Base-by-base conservation (phyloP, 53 echinoderm and acorn worm species). In the Arbacia lixula region DNA sequence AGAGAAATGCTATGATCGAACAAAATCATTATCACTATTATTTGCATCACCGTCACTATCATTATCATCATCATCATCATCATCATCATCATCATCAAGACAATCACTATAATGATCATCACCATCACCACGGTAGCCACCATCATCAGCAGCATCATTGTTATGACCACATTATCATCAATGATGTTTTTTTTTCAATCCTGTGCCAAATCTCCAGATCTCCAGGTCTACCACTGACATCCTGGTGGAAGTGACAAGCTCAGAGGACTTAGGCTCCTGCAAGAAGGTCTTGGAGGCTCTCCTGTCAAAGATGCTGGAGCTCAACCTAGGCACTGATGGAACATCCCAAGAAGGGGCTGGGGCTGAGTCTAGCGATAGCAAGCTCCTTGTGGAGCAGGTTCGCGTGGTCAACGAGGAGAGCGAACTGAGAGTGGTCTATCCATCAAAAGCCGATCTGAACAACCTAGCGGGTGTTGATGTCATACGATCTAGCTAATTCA, bases 181-280 rank as follows among this genome's bases (percentile, higher is more conserved):
- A 46, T 46, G 46, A 10, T 10, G 46, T 46, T 46, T 46, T 14
- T 46, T 46, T 46, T 46, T 67, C 12, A 49, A 24, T 84, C 11
- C 42, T 17, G n/a, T 39, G 17, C 25, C 37, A 41, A 25, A 2
- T 2, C 30, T 46, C 21, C 86, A 95, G 93, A 96, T 96, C 26
- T 91, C 93, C 17, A 80, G 86, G 12, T 85, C 85, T 62, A 96
- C 91, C 25, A 89, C 87, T 8, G 81, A 91, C 83, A 76, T 96
- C 67, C 84, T 96, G 67, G 77, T 96, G 1, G 96, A 96, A 67
- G 96, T 96, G 29, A 96, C 96, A 53, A 96, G 96, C 69, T 91
- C 91, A 32, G 85, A 86, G 37, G 91, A 93, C 84, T 74, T 93
- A 22, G 86, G 84, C 25, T 85, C 91, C 27, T 93, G 93, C 77